Base-by-base conservation (phyloP, 2,113 vertebrate genomes). In the Crotophaga sulcirostris region DNA sequence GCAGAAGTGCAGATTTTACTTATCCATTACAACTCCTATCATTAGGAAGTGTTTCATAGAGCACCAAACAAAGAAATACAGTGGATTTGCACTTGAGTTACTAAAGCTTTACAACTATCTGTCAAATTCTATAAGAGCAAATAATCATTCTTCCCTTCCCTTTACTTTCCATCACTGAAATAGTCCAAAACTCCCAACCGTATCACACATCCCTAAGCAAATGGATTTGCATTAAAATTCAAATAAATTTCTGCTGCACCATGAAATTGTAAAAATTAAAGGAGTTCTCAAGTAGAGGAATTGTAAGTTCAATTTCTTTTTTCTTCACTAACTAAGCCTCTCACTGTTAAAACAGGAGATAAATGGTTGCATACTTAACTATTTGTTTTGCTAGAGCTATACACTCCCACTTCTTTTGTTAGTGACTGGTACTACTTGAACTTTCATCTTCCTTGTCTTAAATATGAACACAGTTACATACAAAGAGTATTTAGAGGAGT, bases 321-420 rank as follows among this genome's bases (percentile, higher is more conserved):
- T 83, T 21, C 23, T 55, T 74, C 55, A 73, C 28, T 36, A 84
- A 91, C 18, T 6, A 76, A 87, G 33, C 8, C 20, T 58, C 70
- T 79, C 33, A 23, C 21, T 12, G 2, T 34, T 58, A 74, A 16
- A 87, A 54, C 2, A 45, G 10, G 9, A 42, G 26, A 33, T 58
- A 68, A 79, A 33, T 0, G 0, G 13, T 15, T 52, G 40, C 17
- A 62, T 12, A 44, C 8, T 38, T 33, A 74, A 29, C 5, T n/a
- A 12, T 73, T 64, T 21, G 17, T 63, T 93, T 76, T 91, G 44
- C 49, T 87, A 56, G 28, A 78, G 36, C 40, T 40, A 72, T 25
- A 23, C 15, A 20, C 12, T 38, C 31, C 29, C 16, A 56, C 14
- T 69, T 45, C 69, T 76, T 86, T 45, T 36, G 82, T 9, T 54